Evolutionary conservation across 1,140 invertebrate species (phyloP), one percentile per base, ranked within the genome.

Genomic region (Drosophila erecta): DNA sequence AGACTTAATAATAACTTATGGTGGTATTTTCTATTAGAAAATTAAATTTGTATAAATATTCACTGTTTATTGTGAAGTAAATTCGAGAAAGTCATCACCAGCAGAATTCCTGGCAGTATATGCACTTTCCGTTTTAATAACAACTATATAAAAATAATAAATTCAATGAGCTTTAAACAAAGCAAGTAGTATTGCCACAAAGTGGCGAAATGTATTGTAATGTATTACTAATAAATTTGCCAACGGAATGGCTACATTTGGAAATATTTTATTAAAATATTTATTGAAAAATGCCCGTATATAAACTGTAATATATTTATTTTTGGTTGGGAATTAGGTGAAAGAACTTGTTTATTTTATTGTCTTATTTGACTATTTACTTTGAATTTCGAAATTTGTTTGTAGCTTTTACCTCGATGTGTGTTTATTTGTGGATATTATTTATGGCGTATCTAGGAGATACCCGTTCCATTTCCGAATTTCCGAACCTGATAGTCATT

Each of bases 211-310:
- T 62, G 20, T 33, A 62, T 66, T 14, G n/a, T 14, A 49, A 62
- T 50, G 49, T 64, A 64, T 49, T 43, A 40, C 35, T 7, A 33
- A 64, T 47, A 37, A 64, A 51, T 64, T 64, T 11, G 17, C 10
- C n/a, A 17, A 3, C 1, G 22, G 2, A 24, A 46, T 14, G 17
- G 17, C 11, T 12, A 46, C 11, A 11, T n/a, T 15, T n/a, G n/a
- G 6, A 7, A 27, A 15, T 15, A 27, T 47, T 55, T 38, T 56
- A 15, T 11, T 24, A 2, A 30, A 56, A 17, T 17, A 17, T 17
- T 17, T 17, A 17, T 17, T 17, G 17, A 17, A 17, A 17, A 17
- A 17, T 17, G 1, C 38, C 37, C 2, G 0, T 2, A 30, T 8
- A 30, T 30, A 30, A 10, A 30, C 30, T 10, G 8, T 8, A 30